phyloP scores from a whole-genome alignment of 2,113 vertebrate genomes.

The Siniperca chuatsi region DNA sequence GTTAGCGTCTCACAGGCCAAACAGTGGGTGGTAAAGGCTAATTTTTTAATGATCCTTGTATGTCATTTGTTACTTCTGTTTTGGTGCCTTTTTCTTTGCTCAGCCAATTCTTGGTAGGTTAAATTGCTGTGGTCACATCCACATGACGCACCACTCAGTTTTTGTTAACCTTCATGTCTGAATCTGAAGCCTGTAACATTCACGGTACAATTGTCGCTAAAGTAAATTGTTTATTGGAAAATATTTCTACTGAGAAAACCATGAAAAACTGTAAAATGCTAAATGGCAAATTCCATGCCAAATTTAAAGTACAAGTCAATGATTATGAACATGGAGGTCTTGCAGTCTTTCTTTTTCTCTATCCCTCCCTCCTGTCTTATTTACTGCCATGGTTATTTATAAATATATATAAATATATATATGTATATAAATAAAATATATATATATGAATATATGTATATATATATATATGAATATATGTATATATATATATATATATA shows the following conservation, averaged over 20 bases:
- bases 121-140: constrained; percentile 12
- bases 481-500: too few relatives aligned
- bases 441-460: too few relatives aligned
- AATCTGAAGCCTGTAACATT: constrained; percentile 18
- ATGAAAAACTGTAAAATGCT: constrained; percentile 17
- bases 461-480: too few relatives aligned
- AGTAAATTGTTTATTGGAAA: constrained; percentile 52
- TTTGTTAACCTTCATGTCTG: constrained; percentile 6
- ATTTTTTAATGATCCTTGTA: neutral
- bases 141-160: constrained; percentile 7
- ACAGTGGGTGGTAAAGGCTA: neutral
- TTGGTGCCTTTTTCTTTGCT: neutral
- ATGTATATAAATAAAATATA: too few relatives aligned
- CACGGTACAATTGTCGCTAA: constrained; percentile 27
- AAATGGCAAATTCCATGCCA: constrained; percentile 25
- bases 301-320: constrained; percentile 19
- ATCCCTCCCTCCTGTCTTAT: neutral
- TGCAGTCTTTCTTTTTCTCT: neutral
- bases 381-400: neutral
- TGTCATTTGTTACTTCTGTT: constrained; percentile 9
- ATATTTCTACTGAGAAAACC: constrained; percentile 30
- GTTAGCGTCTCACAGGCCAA: neutral
- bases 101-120: neutral
- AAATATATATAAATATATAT: too few relatives aligned
- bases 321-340: constrained; percentile 15